phyloP scores from a whole-genome alignment of 1,140 invertebrate genomes.

The Bathynomus jamesi region DNA sequence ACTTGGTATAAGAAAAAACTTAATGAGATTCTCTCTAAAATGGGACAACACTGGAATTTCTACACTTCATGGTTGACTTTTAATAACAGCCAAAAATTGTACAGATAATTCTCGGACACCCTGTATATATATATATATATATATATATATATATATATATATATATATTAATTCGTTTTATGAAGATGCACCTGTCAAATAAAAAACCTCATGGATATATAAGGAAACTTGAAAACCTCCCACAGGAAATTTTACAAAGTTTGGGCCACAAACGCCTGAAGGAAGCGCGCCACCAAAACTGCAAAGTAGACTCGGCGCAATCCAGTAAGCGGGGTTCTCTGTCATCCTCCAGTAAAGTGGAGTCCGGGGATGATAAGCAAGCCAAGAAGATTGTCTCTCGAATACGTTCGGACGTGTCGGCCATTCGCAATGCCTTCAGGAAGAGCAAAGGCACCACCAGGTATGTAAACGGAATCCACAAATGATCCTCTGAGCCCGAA shows the following conservation, averaged over 20 bases:
- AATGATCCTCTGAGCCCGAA: too few species aligned
- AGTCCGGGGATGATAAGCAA: constrained; percentile 27
- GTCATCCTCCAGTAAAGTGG: constrained; percentile 22
- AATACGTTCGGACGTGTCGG: constrained; percentile 71
- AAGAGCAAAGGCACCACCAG: constrained; percentile 48
- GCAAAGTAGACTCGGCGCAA: constrained; percentile 16
- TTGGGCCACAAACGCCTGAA: constrained; percentile 77
- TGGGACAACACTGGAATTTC: too few species aligned
- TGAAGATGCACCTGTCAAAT: neutral
- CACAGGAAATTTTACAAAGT: constrained; percentile 65
- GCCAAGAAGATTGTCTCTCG: constrained; percentile 60
- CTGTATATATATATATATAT: neutral
- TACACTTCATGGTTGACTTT: too few species aligned
- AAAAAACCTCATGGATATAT: neutral
- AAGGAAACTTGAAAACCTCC: neutral
- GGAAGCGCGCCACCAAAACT: constrained; percentile 55
- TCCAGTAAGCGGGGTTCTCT: constrained; percentile 21
- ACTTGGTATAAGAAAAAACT: too few species aligned
- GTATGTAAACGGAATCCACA: too few species aligned
- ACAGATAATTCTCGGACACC: neutral
- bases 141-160: neutral
- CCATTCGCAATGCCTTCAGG: constrained; percentile 56
- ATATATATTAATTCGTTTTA: neutral
- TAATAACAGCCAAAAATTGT: neutral
- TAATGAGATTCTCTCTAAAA: too few species aligned